A percentile compares a stretch with the other conserved stretches of the same genome.
Evolutionary conservation across 2,797 vertebrate genomes (phyloP).

Genomic region (Tadarida brasiliensis): DNA sequence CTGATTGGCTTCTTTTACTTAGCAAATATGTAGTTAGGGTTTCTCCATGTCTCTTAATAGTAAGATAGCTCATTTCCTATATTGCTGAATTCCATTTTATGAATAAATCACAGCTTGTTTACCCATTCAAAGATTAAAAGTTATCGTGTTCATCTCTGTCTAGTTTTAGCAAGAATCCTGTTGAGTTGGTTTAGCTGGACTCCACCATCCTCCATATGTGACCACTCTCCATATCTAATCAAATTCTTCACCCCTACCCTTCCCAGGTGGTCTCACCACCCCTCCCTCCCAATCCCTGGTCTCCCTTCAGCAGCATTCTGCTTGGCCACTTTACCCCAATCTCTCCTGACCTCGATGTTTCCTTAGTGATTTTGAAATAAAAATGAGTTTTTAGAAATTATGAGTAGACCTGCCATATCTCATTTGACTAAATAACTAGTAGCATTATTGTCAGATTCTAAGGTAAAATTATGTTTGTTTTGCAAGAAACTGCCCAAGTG

Average conservation of each 20-base stretch:
- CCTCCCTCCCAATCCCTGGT: no score
- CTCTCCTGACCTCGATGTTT: neutral
- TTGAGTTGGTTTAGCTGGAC: no score
- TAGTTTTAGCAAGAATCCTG: no score
- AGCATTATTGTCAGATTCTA: neutral
- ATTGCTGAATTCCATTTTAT: neutral
- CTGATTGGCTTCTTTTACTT: neutral
- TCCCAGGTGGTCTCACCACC: neutral
- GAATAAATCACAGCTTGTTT: neutral
- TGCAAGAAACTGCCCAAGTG: neutral
- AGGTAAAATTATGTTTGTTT: neutral
- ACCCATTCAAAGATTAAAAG: neutral
- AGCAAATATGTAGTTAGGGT: neutral
- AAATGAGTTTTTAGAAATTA: neutral
- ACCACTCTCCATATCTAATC: no score
- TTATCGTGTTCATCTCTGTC: neutral
- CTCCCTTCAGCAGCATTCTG: neutral
- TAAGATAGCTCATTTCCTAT: neutral
- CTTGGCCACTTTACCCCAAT: neutral
- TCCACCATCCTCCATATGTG: no score
- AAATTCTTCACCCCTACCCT: no score
- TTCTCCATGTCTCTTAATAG: neutral
- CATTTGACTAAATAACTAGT: neutral
- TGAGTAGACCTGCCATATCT: neutral
- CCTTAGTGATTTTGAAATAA: neutral